Evolutionary conservation across 2,113 vertebrate species (phyloP), one percentile per base, ranked within the genome.

Genomic region (Sapajus apella): DNA sequence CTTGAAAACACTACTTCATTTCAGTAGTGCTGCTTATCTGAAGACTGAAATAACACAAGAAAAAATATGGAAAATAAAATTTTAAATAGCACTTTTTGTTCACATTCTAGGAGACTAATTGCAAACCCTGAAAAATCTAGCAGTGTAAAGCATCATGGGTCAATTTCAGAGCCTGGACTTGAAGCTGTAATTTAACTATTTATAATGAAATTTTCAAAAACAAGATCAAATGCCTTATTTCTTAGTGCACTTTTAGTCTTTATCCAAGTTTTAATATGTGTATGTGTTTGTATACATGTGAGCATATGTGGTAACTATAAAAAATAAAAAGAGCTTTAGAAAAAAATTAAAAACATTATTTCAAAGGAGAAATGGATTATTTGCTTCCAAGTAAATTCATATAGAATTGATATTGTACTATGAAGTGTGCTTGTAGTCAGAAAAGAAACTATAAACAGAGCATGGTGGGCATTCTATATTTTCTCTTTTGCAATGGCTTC

Each of bases 401-500:
- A 93, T 7, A 86, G 47, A 86, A 81, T 75, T 90, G 81, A 90
- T 6, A 1, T 23, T 76, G 56, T 82, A 68, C 72, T 96, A 88
- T 40, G 70, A 91, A 50, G 40, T 47, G 35, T 7, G 96, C 66
- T 2, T 81, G 40, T 8, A 91, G 52, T 35, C 8, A 81, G 56
- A 79, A 82, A 81, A 32, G 93, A 88, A 95, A 92, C 35, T 66
- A 40, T 90, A 97, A 97, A 95, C 55, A 96, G 8, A 25, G 43
- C 80, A 87, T 55, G 0, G 0, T 90, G 87, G 88, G 87, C 82
- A 7, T 64, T 95, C 93, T 87, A 25, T 52, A 76, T 32, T 95
- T 87, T 83, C 90, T 50, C 21, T 64, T 87, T 85, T 70, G 66
- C 91, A 94, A 97, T 97, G 91, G 40, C 0, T 95, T 94, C 95